Conservation (phyloP, 2,113 vertebrate genomes). For the Burhinus oedicnemus region DNA sequence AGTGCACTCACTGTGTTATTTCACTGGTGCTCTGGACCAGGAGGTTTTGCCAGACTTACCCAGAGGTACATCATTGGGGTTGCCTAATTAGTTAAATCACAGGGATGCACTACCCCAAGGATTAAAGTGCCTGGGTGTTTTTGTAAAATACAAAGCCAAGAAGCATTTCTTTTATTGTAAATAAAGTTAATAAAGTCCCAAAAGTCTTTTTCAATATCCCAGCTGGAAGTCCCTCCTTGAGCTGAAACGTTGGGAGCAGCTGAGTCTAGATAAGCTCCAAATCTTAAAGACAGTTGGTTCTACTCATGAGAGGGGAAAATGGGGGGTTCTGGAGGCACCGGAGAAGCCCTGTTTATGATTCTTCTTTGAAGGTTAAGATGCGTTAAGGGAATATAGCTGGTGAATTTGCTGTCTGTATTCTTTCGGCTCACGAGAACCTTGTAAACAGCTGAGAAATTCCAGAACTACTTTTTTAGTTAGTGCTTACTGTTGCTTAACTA, state of each 20-base stretch:
- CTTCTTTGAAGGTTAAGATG: neutral
- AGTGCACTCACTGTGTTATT: neutral
- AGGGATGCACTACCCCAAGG: neutral
- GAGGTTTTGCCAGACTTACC: neutral
- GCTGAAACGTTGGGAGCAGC: rapidly evolving
- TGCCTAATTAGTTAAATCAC: conserved; percentile 8
- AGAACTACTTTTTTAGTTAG: neutral
- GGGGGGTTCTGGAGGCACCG: neutral
- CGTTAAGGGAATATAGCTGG: neutral
- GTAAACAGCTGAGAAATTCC: neutral
- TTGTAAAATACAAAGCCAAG: conserved; percentile 14
- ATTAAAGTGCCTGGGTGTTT: neutral
- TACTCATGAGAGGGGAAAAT: neutral
- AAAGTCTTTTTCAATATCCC: neutral
- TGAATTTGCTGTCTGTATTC: neutral
- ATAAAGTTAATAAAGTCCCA: neutral
- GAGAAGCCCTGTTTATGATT: neutral
- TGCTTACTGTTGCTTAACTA: neutral
- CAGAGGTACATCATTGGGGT: neutral
- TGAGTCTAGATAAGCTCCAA: neutral
- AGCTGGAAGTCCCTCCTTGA: neutral
- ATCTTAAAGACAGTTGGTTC: neutral
- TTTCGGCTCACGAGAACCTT: neutral
- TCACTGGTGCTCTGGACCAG: neutral
- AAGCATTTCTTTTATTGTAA: neutral